Base-by-base conservation (phyloP, 2,113 vertebrate genomes). In the Isichthys henryi region DNA sequence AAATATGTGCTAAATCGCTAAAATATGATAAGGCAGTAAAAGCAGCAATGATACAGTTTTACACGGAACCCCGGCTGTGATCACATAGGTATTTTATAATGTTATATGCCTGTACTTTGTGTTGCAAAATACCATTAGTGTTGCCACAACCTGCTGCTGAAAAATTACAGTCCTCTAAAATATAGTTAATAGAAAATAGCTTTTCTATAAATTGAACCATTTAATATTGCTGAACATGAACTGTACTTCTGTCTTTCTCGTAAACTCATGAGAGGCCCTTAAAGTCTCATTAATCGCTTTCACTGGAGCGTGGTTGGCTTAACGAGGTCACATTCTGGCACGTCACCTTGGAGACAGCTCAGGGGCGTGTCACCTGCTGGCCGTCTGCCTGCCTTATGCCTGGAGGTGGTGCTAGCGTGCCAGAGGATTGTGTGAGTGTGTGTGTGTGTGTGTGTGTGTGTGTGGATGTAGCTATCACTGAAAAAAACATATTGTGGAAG, bases 261-360 rank as follows among this genome's bases (percentile, higher is more conserved):
- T 84, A 46, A 84, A 46, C 45, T 48, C 45, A 84, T 46, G 43
- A 84, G 45, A 84, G 39, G 21, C 82, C 43, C 45, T 84, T 84
- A 48, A 48, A 84, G 82, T 84, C 43, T 84, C 39, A 45, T 84
- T 84, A 84, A 84, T 84, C 82, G 45, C 45, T 48, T 46, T 19
- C 45, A 48, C 19, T 46, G 74, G 74, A 80, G 74, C 74, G 74
- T 80, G 45, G 82, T 45, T 1, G 82, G 39, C 45, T 84, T 84
- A 84, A 84, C 82, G 45, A 84, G 82, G 82, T 84, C 45, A 43
- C 45, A 84, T 84, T 48, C 82, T 84, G 77, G 39, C 45, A 84
- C 39, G 23, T 84, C 82, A 84, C 82, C 82, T 84, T 23, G 39
- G 82, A 48, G 82, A 84, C 45, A 19, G 19, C 23, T 84, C 43